phyloP scores from a whole-genome alignment of 2,797 vertebrate genomes.

The Phataginus tetradactyla region DNA sequence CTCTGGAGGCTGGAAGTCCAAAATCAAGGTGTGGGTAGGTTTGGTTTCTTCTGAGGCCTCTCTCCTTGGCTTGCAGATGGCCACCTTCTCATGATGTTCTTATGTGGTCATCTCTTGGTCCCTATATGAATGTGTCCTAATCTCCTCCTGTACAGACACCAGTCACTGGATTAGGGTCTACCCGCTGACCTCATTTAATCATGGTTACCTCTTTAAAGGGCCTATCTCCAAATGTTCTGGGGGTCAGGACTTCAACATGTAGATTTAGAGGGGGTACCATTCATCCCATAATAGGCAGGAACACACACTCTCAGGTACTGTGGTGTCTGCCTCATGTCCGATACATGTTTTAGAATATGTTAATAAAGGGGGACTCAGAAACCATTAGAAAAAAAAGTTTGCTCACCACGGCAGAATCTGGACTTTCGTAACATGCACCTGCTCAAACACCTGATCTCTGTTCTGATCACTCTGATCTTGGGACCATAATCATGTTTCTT shows the following conservation, averaged over 20 bases:
- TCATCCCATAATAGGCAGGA: background rate
- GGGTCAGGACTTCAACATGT: background rate
- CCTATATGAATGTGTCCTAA: background rate
- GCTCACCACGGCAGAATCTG: background rate
- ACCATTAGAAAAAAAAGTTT: background rate
- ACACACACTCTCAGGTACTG: background rate
- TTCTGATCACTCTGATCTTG: slow-evolving; percentile 38
- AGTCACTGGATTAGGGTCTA: background rate
- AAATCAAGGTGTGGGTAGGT: background rate
- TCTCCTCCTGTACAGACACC: background rate
- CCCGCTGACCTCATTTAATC: background rate
- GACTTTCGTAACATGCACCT: background rate
- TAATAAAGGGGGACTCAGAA: slow-evolving; percentile 22
- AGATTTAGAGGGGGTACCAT: background rate
- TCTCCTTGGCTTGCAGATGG: background rate
- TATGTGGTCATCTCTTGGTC: fast-evolving
- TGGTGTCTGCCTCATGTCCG: background rate
- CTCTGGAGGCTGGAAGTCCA: background rate
- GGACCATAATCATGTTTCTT: slow-evolving; percentile 13
- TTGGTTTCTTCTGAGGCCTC: background rate
- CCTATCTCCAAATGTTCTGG: background rate
- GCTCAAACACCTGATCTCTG: slow-evolving; percentile 33
- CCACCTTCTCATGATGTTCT: background rate
- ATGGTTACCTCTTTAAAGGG: background rate
- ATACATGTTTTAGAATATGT: background rate